Percentiles rank a stretch among this genome's conserved stretches.
These are phyloP conservation scores for Anas platyrhynchos DNA, from an alignment of 2,113 vertebrate genomes.

Conservation along the genomic window DNA sequence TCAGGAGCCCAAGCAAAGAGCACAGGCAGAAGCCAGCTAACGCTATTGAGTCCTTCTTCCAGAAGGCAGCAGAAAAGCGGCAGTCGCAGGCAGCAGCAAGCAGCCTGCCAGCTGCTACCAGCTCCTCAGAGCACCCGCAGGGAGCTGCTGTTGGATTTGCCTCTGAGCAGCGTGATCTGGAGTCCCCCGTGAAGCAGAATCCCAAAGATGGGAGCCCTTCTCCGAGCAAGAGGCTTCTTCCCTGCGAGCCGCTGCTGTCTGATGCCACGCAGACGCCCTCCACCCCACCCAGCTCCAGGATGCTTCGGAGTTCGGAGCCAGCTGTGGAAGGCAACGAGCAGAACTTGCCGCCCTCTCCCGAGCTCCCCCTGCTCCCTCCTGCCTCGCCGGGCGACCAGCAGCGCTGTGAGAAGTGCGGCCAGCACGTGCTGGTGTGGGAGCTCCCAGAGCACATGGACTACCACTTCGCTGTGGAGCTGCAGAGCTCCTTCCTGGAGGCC, in stretches of 20 bases:
- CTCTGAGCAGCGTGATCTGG: slow-evolving; percentile 18
- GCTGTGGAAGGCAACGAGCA: slow-evolving; percentile 13
- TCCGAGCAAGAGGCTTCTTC: not conserved
- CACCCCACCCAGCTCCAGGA: not conserved
- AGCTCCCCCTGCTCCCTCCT: not conserved
- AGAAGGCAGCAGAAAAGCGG: slow-evolving; percentile 81
- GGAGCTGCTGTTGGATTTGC: not conserved
- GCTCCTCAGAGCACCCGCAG: not conserved
- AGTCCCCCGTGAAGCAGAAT: slow-evolving; percentile 17
- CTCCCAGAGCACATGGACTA: slow-evolving; percentile 94
- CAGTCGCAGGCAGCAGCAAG: not conserved
- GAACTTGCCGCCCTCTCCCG: slow-evolving; percentile 23
- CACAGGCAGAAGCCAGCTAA: slow-evolving; percentile 65
- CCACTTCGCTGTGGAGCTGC: slow-evolving; percentile 92
- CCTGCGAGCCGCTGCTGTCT: not conserved
- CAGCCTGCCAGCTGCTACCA: not conserved
- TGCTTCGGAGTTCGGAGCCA: not conserved
- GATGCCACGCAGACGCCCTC: not conserved
- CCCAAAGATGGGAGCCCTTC: not conserved
- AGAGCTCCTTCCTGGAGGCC: slow-evolving; percentile 83
- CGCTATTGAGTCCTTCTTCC: slow-evolving; percentile 87
- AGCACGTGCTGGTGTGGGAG: slow-evolving; percentile 87
- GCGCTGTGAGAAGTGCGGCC: slow-evolving; percentile 86
- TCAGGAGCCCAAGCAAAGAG: slow-evolving; percentile 57
- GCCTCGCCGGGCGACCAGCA: slow-evolving; percentile 70